Percentiles rank a stretch among this genome's conserved stretches.
These are phyloP conservation scores for Pseudococcus longispinus DNA, from an alignment of 2,888 invertebrate species.

Conservation along the genomic window DNA sequence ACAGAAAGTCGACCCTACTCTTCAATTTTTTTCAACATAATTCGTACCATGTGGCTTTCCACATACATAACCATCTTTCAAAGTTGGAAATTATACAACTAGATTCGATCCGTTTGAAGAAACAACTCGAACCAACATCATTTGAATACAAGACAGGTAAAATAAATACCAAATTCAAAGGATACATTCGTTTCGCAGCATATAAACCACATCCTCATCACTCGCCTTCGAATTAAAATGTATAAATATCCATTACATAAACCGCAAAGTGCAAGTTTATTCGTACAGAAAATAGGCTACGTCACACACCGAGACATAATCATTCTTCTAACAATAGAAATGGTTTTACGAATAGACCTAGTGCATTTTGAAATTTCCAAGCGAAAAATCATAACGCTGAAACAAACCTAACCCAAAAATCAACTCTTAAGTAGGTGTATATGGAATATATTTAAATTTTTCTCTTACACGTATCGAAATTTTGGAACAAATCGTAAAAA, in stretches of 20 bases:
- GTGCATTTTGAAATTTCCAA: neutral
- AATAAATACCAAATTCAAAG: neutral
- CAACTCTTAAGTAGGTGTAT: no score
- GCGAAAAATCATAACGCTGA: neutral
- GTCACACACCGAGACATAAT: neutral
- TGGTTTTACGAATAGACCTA: neutral
- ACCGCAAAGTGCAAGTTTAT: conserved; percentile 5
- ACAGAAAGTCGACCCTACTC: no score
- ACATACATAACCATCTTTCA: no score
- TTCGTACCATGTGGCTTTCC: no score
- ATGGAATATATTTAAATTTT: no score
- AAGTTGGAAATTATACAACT: no score
- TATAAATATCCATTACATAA: conserved; percentile 1
- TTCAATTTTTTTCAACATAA: no score
- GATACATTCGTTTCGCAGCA: neutral
- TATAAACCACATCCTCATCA: conserved; percentile 8
- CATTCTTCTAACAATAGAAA: neutral
- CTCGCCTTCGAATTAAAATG: neutral
- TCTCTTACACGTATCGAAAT: no score
- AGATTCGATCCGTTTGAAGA: neutral
- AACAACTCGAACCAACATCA: neutral
- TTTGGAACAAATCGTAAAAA: no score
- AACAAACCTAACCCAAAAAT: no score
- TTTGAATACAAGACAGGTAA: neutral
- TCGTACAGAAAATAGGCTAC: neutral